A percentile compares a stretch with the other conserved stretches of the same genome.
Evolutionary conservation across 2,113 vertebrate species (phyloP).

Genomic region (Chionis minor): DNA sequence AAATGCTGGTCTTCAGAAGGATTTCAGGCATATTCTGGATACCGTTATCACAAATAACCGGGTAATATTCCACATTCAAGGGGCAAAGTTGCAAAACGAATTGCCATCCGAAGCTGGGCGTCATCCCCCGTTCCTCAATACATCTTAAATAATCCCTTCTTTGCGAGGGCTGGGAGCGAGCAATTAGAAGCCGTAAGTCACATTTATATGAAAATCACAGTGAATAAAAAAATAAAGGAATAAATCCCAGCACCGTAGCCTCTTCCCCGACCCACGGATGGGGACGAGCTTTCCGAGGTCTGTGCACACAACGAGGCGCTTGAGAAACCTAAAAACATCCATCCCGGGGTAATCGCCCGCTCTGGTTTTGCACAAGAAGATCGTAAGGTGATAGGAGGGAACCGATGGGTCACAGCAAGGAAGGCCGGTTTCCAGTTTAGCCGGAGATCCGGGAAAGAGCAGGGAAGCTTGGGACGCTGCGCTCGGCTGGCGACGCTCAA

Average conservation of each 20-base stretch:
- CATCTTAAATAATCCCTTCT: not conserved
- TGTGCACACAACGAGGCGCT: fast-evolving
- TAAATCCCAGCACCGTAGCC: fast-evolving
- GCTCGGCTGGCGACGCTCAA: not conserved
- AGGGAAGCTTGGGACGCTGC: not conserved
- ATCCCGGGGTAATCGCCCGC: not conserved
- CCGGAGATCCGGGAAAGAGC: not conserved
- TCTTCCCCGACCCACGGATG: fast-evolving
- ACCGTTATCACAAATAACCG: fast-evolving
- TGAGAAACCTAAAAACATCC: fast-evolving
- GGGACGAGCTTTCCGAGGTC: not conserved
- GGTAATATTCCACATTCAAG: fast-evolving
- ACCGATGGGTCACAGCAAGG: fast-evolving
- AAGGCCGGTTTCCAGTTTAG: not conserved
- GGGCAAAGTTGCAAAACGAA: fast-evolving
- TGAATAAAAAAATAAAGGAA: not conserved
- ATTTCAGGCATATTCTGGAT: not conserved
- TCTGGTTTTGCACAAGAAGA: not conserved
- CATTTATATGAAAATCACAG: fast-evolving
- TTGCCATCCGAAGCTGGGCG: fast-evolving
- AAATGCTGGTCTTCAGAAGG: not conserved
- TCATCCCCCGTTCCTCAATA: not conserved
- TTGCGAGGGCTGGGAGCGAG: not conserved
- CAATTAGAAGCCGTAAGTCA: fast-evolving
- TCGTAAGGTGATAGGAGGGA: not conserved